A percentile compares a stretch with the other conserved stretches of the same genome.
Evolutionary conservation across 2,888 invertebrate species (phyloP).

Genomic region (Bombylius major): DNA sequence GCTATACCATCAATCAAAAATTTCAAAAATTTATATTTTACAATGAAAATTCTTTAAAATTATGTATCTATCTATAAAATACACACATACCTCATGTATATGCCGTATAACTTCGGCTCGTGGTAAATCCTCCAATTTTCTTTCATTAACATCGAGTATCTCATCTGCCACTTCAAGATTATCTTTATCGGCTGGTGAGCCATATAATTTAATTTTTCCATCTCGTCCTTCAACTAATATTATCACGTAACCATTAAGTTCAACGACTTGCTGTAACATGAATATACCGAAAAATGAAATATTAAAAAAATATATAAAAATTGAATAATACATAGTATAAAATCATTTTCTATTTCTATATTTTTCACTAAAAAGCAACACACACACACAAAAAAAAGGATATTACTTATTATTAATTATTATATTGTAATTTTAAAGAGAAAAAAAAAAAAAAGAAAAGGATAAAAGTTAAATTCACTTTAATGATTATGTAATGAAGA

Average conservation of each 20-base stretch:
- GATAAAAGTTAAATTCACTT: too few relatives aligned
- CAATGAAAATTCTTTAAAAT: too few relatives aligned
- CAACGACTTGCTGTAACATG: constrained; percentile 48
- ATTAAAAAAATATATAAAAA: background rate
- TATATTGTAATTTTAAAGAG: too few relatives aligned
- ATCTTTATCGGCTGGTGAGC: constrained; percentile 86
- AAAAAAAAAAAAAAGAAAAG: too few relatives aligned
- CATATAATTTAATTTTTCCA: constrained; percentile 87
- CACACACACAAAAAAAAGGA: too few relatives aligned
- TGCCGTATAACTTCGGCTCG: constrained; percentile 86
- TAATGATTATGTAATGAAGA: too few relatives aligned
- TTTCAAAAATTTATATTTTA: too few relatives aligned
- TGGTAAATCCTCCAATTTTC: constrained; percentile 79
- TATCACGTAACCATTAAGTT: constrained; percentile 89
- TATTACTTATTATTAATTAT: too few relatives aligned
- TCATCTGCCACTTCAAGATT: constrained; percentile 92
- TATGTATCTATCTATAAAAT: background rate
- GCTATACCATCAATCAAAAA: too few relatives aligned
- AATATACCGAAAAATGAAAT: background rate
- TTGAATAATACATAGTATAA: background rate
- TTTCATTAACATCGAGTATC: constrained; percentile 94
- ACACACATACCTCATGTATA: constrained; percentile 72
- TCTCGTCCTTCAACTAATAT: constrained; percentile 88
- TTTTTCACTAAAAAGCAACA: too few relatives aligned
- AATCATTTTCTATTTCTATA: too few relatives aligned